phyloP scores from a whole-genome alignment of 2,888 invertebrate genomes.

The Dinocampus coccinellae region DNA sequence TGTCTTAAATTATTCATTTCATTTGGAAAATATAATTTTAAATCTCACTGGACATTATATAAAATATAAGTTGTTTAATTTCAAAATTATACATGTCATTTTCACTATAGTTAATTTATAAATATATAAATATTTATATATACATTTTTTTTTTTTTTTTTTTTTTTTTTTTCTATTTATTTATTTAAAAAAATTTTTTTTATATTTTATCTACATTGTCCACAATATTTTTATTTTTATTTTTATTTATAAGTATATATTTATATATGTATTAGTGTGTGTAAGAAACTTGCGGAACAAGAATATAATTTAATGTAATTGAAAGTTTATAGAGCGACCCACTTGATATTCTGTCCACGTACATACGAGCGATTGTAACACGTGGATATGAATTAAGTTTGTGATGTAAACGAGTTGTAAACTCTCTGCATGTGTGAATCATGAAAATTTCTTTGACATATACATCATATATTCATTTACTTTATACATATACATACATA shows the following conservation, averaged over 20 bases:
- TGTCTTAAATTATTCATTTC: neutral
- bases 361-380: constrained; percentile 35
- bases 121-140: too few relatives aligned
- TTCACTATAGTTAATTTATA: too few relatives aligned
- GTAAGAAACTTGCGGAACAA: constrained; percentile 43
- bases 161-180: too few relatives aligned
- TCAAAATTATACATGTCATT: too few relatives aligned
- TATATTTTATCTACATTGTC: neutral
- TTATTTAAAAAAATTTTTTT: neutral
- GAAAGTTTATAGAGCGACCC: constrained; percentile 44
- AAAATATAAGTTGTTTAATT: neutral
- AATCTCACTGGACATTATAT: neutral
- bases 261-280: too few relatives aligned
- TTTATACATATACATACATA: neutral
- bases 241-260: too few relatives aligned
- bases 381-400: constrained; percentile 28
- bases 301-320: constrained; percentile 45
- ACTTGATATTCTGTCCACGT: constrained; percentile 49
- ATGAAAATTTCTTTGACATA: constrained; percentile 10
- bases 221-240: neutral
- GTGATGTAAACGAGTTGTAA: neutral
- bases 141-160: too few relatives aligned
- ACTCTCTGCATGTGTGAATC: neutral
- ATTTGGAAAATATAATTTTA: neutral
- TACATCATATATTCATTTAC: neutral